Conservation (phyloP, 2,797 vertebrate genomes). For the Buphagus erythrorhynchus region DNA sequence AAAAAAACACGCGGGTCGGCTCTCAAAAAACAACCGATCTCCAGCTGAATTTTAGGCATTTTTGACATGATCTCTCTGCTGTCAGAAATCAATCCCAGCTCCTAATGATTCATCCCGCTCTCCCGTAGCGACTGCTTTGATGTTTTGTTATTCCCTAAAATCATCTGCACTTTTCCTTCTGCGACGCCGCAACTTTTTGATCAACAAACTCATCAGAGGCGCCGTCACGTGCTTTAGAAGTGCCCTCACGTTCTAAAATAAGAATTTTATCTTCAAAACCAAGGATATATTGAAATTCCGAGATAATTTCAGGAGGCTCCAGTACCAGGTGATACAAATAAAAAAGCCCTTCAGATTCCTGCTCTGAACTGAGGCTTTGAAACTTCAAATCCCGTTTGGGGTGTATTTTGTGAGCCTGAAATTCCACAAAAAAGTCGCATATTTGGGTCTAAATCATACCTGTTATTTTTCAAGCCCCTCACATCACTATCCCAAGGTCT, state of each 20-base stretch:
- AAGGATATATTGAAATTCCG: neutral
- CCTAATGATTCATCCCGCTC: neutral
- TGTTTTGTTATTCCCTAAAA: neutral
- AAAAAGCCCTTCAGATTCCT: neutral
- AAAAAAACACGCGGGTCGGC: rapidly evolving
- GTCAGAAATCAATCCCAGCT: neutral
- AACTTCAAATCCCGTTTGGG: neutral
- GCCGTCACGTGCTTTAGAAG: neutral
- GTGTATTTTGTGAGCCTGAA: neutral
- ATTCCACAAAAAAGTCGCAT: neutral
- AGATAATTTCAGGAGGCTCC: neutral
- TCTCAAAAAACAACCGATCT: rapidly evolving
- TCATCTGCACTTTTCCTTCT: neutral
- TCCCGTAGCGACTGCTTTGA: neutral
- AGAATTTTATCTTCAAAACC: neutral
- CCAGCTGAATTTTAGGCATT: neutral
- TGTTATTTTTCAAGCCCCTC: rapidly evolving
- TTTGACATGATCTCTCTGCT: neutral
- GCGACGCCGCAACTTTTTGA: neutral
- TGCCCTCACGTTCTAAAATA: neutral
- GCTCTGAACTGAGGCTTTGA: neutral
- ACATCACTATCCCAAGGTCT: neutral
- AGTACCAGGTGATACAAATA: neutral
- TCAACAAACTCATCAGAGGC: neutral
- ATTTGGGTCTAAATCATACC: neutral